Base-by-base conservation (phyloP, 2,113 vertebrate species). In the Nematolebias whitei region DNA sequence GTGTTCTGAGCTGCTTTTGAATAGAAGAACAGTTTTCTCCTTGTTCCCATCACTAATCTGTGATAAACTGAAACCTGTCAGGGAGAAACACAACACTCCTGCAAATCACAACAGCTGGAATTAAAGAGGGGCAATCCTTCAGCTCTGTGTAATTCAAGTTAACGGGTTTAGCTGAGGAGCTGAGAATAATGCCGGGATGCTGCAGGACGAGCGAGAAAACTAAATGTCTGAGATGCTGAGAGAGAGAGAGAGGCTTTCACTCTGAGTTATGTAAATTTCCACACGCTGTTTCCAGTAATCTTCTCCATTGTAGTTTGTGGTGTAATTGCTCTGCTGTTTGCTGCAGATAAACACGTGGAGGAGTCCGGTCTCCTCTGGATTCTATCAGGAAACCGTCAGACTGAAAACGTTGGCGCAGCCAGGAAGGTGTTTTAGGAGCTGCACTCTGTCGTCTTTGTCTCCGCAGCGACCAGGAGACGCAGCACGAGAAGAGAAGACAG, bases 321-420 rank as follows among this genome's bases (percentile, higher is more conserved):
- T 87, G 83, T 85, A 72, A 74, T 82, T 84, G 67, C 73, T 84
- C 68, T 78, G 82, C 87, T 90, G 91, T 55, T 84, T 54, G 71
- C 75, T 65, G 75, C 78, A 76, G 88, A 91, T 88, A 88, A 88
- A 87, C 74, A 80, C 84, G 59, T 78, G 79, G 82, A 80, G 63
- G 80, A 82, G 80, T 87, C 74, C 35, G 51, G 71, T 87, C 74
- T 84, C 82, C 22, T 2, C 62, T 78, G 85, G 83, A 85, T 87
- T 85, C 70, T 80, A 81, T 88, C 87, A 87, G 85, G 81, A 76
- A 24, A 32, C 47, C 45, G 58, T 71, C 68, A 76, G 38, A 68
- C 69, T 67, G 32, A 4, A 58, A 63, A 78, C 12, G 15, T 15
- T 74, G 80, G 78, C 84, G 50, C 29, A 50, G 58, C 11, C 48